These are phyloP conservation scores for Hipposideros armiger DNA, from an alignment of 2,113 vertebrate species.

Conservation along the genomic window DNA sequence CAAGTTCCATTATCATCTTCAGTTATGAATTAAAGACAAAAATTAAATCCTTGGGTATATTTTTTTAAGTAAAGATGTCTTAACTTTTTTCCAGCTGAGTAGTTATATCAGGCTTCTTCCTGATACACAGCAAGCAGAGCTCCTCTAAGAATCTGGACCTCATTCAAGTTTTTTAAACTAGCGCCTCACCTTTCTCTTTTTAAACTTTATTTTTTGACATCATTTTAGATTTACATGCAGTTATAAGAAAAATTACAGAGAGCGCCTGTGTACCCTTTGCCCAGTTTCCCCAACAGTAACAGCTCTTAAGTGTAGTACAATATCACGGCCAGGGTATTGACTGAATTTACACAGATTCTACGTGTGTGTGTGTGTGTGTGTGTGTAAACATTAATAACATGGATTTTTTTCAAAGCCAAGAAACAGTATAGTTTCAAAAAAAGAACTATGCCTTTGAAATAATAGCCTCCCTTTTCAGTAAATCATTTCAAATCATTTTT, in stretches of 20 bases:
- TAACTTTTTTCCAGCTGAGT: background rate
- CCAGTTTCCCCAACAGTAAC: background rate
- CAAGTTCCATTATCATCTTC: background rate
- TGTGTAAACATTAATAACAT: background rate
- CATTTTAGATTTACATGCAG: background rate
- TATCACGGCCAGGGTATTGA: background rate
- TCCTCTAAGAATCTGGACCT: constrained; percentile 28
- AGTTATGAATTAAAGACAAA: constrained; percentile 52
- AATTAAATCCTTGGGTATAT: background rate
- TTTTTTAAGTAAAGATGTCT: constrained; percentile 8
- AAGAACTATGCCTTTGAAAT: background rate
- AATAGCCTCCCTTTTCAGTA: constrained; percentile 24
- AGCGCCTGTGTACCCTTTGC: background rate
- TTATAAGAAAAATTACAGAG: background rate
- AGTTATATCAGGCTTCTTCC: background rate
- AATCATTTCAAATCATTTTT: constrained; percentile 50
- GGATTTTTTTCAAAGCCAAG: constrained; percentile 25
- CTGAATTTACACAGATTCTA: background rate
- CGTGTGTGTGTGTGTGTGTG: background rate
- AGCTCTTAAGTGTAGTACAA: background rate
- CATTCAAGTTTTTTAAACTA: background rate
- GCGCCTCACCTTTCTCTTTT: background rate
- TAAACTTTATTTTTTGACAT: background rate
- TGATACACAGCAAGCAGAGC: constrained; percentile 33
- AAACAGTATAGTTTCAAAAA: background rate